These are phyloP conservation scores for Meles meles DNA, from an alignment of 2,113 vertebrate species.

Conservation along the genomic window DNA sequence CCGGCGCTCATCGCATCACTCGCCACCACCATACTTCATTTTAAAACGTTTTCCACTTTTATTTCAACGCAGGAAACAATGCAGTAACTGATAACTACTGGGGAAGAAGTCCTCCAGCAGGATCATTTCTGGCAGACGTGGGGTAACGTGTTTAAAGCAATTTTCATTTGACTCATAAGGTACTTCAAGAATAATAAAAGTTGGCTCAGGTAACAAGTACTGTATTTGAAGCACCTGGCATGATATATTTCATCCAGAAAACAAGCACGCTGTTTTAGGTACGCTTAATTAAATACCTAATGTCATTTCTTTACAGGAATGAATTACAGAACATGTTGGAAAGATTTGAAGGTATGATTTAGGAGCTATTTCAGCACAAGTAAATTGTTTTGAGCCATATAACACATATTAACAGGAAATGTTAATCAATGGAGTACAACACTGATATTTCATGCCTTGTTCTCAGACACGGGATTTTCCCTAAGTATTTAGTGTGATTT, in stretches of 20 bases:
- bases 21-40: background rate
- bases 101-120: background rate
- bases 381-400: background rate
- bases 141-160: slow-evolving; percentile 67
- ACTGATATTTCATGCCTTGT: background rate
- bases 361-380: background rate
- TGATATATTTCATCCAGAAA: background rate
- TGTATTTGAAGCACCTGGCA: no score
- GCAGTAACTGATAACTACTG: background rate
- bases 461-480: background rate
- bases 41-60: background rate
- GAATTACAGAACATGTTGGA: slow-evolving; percentile 90
- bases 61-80: background rate
- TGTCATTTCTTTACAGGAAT: slow-evolving; percentile 75
- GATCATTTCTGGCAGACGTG: slow-evolving; percentile 26
- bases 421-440: background rate
- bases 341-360: slow-evolving; percentile 85
- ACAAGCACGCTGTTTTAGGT: background rate
- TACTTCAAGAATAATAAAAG: background rate
- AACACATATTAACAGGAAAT: no score
- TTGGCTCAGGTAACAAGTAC: background rate
- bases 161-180: background rate
- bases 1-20: no score
- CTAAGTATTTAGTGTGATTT: background rate
- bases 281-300: background rate